Base-by-base conservation (phyloP, 2,888 invertebrate genomes). In the Dryocosmus kuriphilus region DNA sequence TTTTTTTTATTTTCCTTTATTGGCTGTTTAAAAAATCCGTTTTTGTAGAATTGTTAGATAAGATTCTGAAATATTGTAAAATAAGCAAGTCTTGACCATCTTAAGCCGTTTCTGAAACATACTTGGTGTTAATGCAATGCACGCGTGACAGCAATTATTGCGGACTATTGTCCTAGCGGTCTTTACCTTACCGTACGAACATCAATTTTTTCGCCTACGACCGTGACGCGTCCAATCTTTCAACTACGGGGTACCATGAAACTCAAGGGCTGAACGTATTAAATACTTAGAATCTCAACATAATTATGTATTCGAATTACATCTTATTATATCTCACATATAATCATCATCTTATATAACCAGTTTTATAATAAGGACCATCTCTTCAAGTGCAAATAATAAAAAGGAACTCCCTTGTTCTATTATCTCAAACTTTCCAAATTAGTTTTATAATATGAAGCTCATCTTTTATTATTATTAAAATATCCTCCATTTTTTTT, bases 121-220 rank as follows among this genome's bases (percentile, higher is more conserved):
- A 41, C 41, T 24, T 46, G 27, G 71, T 71, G 51, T 51, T 71
- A 71, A 51, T 71, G 51, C 32, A 38, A 74, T 57, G 67, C 75
- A 80, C 80, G 83, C 80, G 84, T 81, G 86, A 83, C 82, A 77
- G 83, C 85, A 90, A 90, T 91, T 89, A 90, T 88, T 86, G 85
- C 88, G 88, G 88, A 86, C 84, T 86, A 90, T 90, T 90, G 89
- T 89, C 88, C 85, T 91, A 91, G 91, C 91, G 91, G 91, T 89
- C 85, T 88, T 89, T 87, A 88, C 85, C 89, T 90, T 91, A 89
- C 91, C 91, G 91, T 90, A 89, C 85, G 86, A 81, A 81, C 81
- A 85, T 81, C 89, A 90, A 91, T 91, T 91, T 91, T 89, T 85
- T 88, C 86, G 87, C 87, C 79, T 85, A 87, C 85, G 86, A 91